Conservation (phyloP, 2,113 vertebrate species). For the Brachypodius melanocephalos region DNA sequence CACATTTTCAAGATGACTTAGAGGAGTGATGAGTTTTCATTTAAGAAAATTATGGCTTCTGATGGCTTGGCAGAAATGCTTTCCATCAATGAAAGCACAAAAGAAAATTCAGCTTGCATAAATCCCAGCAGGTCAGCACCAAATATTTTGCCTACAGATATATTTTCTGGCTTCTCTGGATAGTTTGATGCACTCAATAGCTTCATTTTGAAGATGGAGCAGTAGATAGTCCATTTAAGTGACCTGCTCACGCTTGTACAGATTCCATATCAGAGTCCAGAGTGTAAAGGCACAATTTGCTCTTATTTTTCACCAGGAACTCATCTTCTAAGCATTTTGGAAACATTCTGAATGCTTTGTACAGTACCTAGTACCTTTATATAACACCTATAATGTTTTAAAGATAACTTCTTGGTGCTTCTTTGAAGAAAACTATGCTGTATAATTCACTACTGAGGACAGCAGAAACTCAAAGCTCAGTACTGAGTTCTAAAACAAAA, state of each 20-base stretch:
- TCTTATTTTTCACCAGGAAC: not conserved
- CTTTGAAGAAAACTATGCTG: not conserved
- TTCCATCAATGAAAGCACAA: not conserved
- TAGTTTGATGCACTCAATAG: not conserved
- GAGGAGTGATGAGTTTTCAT: not conserved
- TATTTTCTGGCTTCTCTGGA: not conserved
- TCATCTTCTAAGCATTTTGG: not conserved
- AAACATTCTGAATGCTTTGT: not conserved
- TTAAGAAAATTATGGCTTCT: not conserved
- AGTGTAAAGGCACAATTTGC: not conserved
- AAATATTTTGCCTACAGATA: not conserved
- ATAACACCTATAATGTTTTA: not conserved
- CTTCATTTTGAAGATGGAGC: not conserved
- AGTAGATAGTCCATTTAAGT: not conserved
- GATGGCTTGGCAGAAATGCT: not conserved
- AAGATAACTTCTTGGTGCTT: not conserved
- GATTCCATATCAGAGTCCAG: not conserved
- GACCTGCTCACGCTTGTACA: not conserved
- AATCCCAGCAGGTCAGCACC: not conserved
- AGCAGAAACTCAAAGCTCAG: not conserved
- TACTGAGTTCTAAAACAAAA: conserved; percentile 34
- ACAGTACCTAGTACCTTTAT: not conserved
- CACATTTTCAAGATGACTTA: not conserved
- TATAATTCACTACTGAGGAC: not conserved
- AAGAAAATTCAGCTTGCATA: not conserved